Evolutionary conservation across 2,113 vertebrate genomes (phyloP).

Genomic region (Tor tambroides): DNA sequence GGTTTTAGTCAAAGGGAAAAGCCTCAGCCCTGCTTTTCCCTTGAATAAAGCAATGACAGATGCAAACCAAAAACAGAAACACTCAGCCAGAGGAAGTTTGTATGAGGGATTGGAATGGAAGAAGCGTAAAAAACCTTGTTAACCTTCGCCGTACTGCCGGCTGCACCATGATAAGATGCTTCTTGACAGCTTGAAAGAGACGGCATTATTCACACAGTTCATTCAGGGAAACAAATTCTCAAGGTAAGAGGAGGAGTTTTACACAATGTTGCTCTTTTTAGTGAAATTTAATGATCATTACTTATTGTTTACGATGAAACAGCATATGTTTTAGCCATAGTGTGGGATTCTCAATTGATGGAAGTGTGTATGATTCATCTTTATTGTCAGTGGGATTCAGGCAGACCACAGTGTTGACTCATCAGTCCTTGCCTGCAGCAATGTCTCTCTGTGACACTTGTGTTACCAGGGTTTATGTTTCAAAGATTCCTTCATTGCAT

Average conservation of each 20-base stretch:
- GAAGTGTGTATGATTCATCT: not conserved
- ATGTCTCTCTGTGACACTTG: not conserved
- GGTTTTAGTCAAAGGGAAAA: not conserved
- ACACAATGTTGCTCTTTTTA: not conserved
- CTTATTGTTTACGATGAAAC: not conserved
- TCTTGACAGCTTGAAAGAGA: slow-evolving; percentile 21
- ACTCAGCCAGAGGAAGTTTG: not conserved
- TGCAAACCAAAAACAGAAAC: slow-evolving; percentile 1
- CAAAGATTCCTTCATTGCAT: not conserved
- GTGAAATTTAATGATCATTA: not conserved
- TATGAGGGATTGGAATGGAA: not conserved
- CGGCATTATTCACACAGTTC: not conserved
- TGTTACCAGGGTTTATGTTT: slow-evolving; percentile 19
- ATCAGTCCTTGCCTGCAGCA: slow-evolving; percentile 10
- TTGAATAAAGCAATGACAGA: slow-evolving; percentile 1
- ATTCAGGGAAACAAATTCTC: not conserved
- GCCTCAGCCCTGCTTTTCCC: not conserved
- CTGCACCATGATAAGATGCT: not conserved
- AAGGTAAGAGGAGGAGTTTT: not conserved
- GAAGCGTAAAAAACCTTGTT: slow-evolving; percentile 2
- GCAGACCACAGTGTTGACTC: not conserved
- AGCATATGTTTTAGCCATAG: not conserved
- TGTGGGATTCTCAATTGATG: not conserved
- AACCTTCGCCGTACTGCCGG: not conserved
- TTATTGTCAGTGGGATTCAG: not conserved